Percentiles rank a stretch among this genome's conserved stretches.
phyloP scores from a whole-genome alignment of 2,797 vertebrate species.

The Alca torda region DNA sequence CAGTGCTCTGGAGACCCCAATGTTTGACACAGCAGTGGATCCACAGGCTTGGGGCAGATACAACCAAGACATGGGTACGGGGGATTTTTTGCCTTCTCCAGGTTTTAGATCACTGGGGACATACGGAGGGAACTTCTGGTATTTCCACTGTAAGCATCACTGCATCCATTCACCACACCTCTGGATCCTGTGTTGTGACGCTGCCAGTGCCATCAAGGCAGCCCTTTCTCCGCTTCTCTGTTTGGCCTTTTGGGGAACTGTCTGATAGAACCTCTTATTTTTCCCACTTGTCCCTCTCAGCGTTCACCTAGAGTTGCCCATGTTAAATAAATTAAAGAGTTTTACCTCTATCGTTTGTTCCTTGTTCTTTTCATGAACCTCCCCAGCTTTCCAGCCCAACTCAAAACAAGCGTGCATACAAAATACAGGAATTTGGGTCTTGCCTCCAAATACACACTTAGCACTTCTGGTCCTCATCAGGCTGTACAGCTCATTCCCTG shows the following conservation, averaged over 20 bases:
- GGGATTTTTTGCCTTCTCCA: not conserved
- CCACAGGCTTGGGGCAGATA: not conserved
- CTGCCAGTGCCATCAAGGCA: not conserved
- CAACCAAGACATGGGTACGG: not conserved
- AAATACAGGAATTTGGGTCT: not conserved
- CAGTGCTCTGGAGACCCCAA: not conserved
- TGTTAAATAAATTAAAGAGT: not conserved
- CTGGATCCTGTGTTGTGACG: not conserved
- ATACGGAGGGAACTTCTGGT: accelerated
- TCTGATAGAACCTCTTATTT: not conserved
- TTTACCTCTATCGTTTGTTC: not conserved
- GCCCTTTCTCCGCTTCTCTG: not conserved
- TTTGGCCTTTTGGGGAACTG: not conserved
- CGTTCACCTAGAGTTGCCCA: not conserved
- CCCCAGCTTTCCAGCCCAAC: not conserved
- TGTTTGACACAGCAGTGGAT: not conserved
- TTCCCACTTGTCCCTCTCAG: not conserved
- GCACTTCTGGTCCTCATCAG: not conserved
- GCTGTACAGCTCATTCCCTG: not conserved
- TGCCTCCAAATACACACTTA: not conserved
- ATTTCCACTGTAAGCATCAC: not conserved
- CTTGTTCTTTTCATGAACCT: not conserved
- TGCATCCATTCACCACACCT: not conserved
- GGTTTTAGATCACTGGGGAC: not conserved
- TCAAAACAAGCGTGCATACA: not conserved